Evolutionary conservation across 37 sponge, comb jelly and placozoan genomes (phyloP), one percentile per base, ranked within the genome.

Genomic region (Eunapius fragilis): DNA sequence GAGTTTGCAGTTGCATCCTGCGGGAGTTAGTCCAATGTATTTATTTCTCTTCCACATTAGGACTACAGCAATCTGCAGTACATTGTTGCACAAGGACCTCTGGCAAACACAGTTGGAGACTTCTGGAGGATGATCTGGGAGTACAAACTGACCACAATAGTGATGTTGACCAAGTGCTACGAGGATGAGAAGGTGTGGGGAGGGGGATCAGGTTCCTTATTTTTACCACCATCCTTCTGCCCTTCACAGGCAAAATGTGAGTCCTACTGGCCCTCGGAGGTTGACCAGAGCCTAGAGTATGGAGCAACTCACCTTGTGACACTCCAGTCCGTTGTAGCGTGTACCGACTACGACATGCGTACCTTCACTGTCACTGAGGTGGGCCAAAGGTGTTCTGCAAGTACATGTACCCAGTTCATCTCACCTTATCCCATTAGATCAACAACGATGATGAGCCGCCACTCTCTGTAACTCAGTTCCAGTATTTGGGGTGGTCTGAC

Each of bases 401-500:
- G n/a, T n/a, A n/a, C n/a, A n/a, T n/a, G n/a, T n/a, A n/a, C n/a
- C n/a, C n/a, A n/a, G n/a, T n/a, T n/a, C n/a, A n/a, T n/a, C n/a
- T n/a, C n/a, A n/a, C n/a, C n/a, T n/a, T n/a, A n/a, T n/a, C n/a
- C n/a, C n/a, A n/a, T n/a, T 82, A 83, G 84, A n/a, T 34, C 4
- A 14, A 7, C 23, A 73, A 82, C 13, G 27, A 38, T 41, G 84
- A 74, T 23, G 3, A 31, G 70, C 34, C 22, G 2, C 50, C 73
- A 47, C 76, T 81, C 28, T 33, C 37, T 2, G 95, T 94, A 11
- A 85, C 68, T 4, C 95, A 94, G 38, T 92, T 72, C 50, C 95
- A 92, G 83, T 94, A 81, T 70, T 83, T 84, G 36, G 86, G 79
- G n/a, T 96, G 96, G 96, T 92, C 96, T 71, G 94, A 96, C 36